Evolutionary conservation across 2,888 invertebrate species (phyloP), one percentile per base, ranked within the genome.

Genomic region (Plutella xylostella): DNA sequence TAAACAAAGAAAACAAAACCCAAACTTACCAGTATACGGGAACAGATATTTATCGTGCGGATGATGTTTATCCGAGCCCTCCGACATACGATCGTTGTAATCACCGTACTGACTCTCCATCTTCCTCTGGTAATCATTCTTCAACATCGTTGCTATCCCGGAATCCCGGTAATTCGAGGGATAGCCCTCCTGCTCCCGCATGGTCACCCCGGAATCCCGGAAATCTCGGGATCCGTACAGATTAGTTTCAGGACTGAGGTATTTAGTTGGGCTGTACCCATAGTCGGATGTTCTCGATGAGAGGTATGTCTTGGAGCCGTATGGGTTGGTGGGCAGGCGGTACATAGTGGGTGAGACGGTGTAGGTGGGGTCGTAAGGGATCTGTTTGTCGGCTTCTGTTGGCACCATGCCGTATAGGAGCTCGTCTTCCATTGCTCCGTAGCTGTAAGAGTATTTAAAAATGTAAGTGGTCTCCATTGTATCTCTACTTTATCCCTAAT

Each of bases 41-140:
- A 93, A 94, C 50, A 91, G 82, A 71, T 94, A 94, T 84, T 92
- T 92, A 57, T 94, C 94, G 47, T 88, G 88, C 11, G 88, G 65
- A 53, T 88, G 89, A 58, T 91, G 90, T 55, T 90, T 90, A 40
- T 91, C 91, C 0, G 90, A 90, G 1, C 88, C 86, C 56, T 91
- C 90, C 0, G 90, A 90, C 77, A 89, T 86, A 25, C 90, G 79
- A 53, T 90, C 91, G 12, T 76, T 85, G 51, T 86, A 88, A n/a
- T 88, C 88, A 1, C 64, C 74, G 43, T 78, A 82, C 35, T 79
- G 77, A 19, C 76, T 63, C 43, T 85, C 84, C 60, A 82, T 74
- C 47, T 84, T 83, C 46, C 84, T 72, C 45, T 85, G 84, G 54
- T 85, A 85, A 47, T 85, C 85, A 42, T 85, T 85, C 53, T 87